phyloP scores from a whole-genome alignment of 1,140 invertebrate genomes.

The Chionoecetes opilio region DNA sequence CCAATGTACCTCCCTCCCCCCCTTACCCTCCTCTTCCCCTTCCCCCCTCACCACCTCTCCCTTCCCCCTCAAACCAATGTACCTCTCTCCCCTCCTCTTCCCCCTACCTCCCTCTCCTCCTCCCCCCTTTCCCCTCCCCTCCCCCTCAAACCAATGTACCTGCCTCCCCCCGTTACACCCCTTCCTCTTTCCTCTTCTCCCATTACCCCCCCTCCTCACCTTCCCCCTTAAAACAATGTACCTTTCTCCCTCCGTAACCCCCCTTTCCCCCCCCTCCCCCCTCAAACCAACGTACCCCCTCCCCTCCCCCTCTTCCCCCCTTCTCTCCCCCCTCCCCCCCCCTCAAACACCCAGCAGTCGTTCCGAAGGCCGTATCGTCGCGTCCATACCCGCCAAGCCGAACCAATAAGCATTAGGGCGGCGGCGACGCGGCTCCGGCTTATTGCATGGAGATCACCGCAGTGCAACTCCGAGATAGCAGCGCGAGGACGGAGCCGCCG shows the following conservation, averaged over 20 bases:
- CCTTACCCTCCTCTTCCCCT: background rate
- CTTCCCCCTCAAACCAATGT: too few species aligned
- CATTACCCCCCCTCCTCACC: background rate
- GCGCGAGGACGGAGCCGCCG: background rate
- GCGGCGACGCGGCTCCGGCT: background rate
- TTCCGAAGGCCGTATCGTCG: background rate
- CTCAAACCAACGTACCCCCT: background rate
- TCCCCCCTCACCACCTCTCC: background rate
- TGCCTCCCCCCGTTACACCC: too few species aligned
- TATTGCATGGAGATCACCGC: background rate
- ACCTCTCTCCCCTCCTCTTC: background rate
- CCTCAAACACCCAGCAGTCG: background rate
- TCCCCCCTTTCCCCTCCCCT: background rate
- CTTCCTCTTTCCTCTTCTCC: background rate
- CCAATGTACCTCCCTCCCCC: too few species aligned
- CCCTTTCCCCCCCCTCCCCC: background rate
- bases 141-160: too few species aligned
- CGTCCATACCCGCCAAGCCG: background rate
- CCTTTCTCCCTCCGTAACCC: too few species aligned
- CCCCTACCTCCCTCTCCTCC: background rate
- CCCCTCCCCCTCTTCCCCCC: background rate
- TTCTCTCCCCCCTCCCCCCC: background rate
- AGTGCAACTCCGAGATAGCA: background rate
- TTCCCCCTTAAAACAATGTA: too few species aligned
- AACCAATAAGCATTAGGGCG: constrained; percentile 19